Conservation (phyloP, 2,888 invertebrate species). For the Calameuta filiformis region DNA sequence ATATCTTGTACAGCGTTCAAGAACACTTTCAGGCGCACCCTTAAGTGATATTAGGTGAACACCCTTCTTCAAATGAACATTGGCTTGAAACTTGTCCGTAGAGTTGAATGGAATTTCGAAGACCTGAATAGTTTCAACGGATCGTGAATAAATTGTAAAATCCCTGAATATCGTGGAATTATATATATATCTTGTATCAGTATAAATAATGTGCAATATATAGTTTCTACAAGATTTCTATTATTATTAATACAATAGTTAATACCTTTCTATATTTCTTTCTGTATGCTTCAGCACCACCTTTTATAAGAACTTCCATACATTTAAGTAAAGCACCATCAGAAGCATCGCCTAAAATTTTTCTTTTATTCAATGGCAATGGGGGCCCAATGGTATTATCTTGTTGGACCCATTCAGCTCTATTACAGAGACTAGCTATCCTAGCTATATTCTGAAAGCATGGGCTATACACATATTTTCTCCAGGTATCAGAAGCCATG, state of each 20-base stretch:
- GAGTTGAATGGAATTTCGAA: slow-evolving; percentile 78
- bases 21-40: slow-evolving; percentile 79
- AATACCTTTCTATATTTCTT: slow-evolving; percentile 69
- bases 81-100: slow-evolving; percentile 77
- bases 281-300: slow-evolving; percentile 70
- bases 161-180: not conserved
- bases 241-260: not conserved
- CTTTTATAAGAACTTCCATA: slow-evolving; percentile 69
- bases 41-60: slow-evolving; percentile 78
- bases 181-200: not conserved
- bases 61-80: slow-evolving; percentile 73
- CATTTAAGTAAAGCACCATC: slow-evolving; percentile 77
- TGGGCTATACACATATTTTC: slow-evolving; percentile 67
- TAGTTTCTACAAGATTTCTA: not conserved
- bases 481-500: slow-evolving; percentile 73
- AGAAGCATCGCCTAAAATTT: slow-evolving; percentile 77
- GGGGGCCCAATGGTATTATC: slow-evolving; percentile 64
- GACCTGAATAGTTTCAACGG: slow-evolving; percentile 54
- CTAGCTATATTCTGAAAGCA: slow-evolving; percentile 42
- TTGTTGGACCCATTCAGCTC: slow-evolving; percentile 73
- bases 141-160: slow-evolving; percentile 68
- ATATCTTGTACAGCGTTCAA: slow-evolving; percentile 73
- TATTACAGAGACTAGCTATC: slow-evolving; percentile 75
- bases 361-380: slow-evolving; percentile 66
- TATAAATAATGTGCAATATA: not conserved